A percentile compares a stretch with the other conserved stretches of the same genome.
phyloP scores from a whole-genome alignment of 2,113 vertebrate genomes.

The Entomyzon cyanotis region DNA sequence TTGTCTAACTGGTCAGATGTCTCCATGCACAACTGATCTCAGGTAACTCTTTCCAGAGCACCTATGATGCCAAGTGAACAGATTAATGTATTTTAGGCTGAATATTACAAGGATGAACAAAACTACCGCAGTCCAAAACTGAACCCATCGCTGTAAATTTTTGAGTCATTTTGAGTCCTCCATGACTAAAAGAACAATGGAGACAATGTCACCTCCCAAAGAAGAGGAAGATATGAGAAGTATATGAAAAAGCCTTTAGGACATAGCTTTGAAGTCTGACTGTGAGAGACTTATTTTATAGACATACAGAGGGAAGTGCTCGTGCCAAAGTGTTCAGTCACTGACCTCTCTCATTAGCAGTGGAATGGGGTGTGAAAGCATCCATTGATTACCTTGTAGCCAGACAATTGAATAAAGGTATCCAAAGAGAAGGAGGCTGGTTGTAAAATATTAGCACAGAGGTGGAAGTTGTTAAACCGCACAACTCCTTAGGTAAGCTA shows the following conservation, averaged over 20 bases:
- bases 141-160: background rate
- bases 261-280: background rate
- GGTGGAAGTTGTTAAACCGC: background rate
- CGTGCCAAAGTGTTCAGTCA: accelerated
- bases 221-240: background rate
- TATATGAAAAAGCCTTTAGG: background rate
- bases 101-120: background rate
- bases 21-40: background rate
- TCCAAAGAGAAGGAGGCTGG: background rate
- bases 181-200: background rate
- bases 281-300: background rate
- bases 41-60: background rate
- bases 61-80: background rate
- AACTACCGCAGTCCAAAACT: background rate
- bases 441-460: background rate
- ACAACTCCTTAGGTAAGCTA: background rate
- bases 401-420: background rate
- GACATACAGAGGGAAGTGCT: background rate
- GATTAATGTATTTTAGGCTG: background rate
- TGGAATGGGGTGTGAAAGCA: background rate
- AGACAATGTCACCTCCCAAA: background rate
- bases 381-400: background rate
- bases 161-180: background rate
- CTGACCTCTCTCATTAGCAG: background rate
- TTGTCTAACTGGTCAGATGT: background rate